These are phyloP conservation scores for Aleiodes sp. DNA, from an alignment of 1,140 invertebrate genomes.

Conservation along the genomic window DNA sequence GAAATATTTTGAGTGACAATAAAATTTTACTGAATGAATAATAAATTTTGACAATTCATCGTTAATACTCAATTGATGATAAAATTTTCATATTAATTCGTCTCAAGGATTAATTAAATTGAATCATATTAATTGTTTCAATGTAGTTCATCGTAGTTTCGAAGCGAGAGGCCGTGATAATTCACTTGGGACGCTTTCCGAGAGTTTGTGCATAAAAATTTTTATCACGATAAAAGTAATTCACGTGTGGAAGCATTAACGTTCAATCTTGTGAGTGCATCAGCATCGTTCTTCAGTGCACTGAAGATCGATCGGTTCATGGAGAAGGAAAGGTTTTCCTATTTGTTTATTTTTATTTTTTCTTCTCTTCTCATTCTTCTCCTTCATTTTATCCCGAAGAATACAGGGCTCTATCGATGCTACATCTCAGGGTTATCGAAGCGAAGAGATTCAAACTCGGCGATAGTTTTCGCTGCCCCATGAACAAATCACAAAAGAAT, in stretches of 20 bases:
- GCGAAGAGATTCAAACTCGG: too few relatives aligned
- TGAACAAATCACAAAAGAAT: slow-evolving; percentile 4
- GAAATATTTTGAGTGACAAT: too few relatives aligned
- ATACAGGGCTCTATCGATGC: too few relatives aligned
- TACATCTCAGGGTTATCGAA: too few relatives aligned
- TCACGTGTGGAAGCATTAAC: not conserved
- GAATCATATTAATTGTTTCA: not conserved
- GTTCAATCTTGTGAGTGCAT: slow-evolving; percentile 18
- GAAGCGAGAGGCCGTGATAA: not conserved
- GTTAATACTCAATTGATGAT: too few relatives aligned
- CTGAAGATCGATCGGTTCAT: slow-evolving; percentile 6
- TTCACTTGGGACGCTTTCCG: not conserved
- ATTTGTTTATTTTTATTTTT: too few relatives aligned
- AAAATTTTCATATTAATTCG: not conserved
- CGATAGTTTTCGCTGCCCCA: not conserved
- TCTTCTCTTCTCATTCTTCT: too few relatives aligned
- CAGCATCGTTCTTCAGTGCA: not conserved
- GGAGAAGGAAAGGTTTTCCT: not conserved
- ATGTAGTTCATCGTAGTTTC: slow-evolving; percentile 1
- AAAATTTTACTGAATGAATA: too few relatives aligned
- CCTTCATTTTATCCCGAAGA: too few relatives aligned
- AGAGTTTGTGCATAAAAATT: not conserved
- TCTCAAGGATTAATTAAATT: not conserved
- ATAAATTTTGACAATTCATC: too few relatives aligned
- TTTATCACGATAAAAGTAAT: slow-evolving; percentile 11